Evolutionary conservation across 2,888 invertebrate genomes (phyloP).

Genomic region (Orthonevra nobilis): DNA sequence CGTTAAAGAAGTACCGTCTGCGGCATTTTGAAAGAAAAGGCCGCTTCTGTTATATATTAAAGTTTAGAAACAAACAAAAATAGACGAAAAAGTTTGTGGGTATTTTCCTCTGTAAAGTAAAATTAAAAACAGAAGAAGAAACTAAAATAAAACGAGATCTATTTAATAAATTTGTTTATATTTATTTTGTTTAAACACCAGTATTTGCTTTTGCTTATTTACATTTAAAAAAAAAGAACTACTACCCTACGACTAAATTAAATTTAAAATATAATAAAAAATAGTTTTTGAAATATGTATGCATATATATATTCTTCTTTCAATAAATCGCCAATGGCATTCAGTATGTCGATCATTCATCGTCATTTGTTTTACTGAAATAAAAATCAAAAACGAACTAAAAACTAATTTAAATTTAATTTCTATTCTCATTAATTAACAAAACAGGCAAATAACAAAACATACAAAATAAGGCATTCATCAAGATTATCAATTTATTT

Average conservation of each 20-base stretch:
- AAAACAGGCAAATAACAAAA: conserved; percentile 68
- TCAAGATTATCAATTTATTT: conserved; percentile 17
- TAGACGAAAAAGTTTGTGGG: background rate
- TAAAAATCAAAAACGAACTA: conserved; percentile 24
- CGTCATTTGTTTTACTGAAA: conserved; percentile 5
- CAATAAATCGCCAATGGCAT: conserved; percentile 33
- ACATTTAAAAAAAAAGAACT: conserved; percentile 66
- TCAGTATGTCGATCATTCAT: conserved; percentile 16
- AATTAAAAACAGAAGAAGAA: conserved; percentile 3
- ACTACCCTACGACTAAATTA: conserved; percentile 62
- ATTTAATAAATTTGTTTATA: conserved; percentile 56
- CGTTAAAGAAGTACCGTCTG: no score
- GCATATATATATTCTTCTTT: conserved; percentile 32
- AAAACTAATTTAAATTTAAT: conserved; percentile 23
- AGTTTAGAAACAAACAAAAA: background rate
- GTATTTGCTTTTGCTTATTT: conserved; percentile 67
- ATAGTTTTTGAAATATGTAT: conserved; percentile 57
- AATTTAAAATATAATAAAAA: no score
- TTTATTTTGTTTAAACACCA: conserved; percentile 68
- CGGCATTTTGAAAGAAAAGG: no score
- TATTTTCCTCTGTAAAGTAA: conserved; percentile 7
- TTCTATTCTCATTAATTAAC: conserved; percentile 49
- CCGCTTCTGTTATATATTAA: no score
- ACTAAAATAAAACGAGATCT: conserved; percentile 34
- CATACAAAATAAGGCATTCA: conserved; percentile 59